Evolutionary conservation across 1,140 invertebrate genomes (phyloP).

Genomic region (Calephelis virginiensis): DNA sequence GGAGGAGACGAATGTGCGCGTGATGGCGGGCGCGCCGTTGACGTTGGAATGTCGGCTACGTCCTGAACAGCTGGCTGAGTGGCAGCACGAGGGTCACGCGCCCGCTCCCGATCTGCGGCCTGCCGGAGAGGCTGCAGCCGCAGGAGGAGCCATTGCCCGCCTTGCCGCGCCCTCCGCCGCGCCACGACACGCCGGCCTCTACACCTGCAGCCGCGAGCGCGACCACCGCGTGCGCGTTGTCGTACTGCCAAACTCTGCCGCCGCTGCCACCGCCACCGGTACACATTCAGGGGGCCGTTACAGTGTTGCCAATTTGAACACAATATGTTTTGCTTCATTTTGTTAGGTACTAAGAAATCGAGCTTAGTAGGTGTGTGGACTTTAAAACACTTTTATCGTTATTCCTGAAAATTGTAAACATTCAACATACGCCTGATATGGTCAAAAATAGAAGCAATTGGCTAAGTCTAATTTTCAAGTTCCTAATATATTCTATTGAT

Average conservation of each 20-base stretch:
- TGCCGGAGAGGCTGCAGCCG: slow-evolving; percentile 34
- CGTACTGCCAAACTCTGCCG: slow-evolving; percentile 81
- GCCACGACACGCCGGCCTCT: slow-evolving; percentile 41
- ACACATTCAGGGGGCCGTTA: slow-evolving; percentile 23
- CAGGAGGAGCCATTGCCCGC: slow-evolving; percentile 30
- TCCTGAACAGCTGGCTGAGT: slow-evolving; percentile 49
- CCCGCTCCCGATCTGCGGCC: slow-evolving; percentile 41
- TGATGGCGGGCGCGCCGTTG: slow-evolving; percentile 45
- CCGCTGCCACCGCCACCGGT: slow-evolving; percentile 26
- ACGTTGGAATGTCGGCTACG: slow-evolving; percentile 48
- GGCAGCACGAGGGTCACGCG: slow-evolving; percentile 42
- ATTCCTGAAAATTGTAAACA: too few species aligned
- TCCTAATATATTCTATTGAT: too few species aligned
- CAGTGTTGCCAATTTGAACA: slow-evolving; percentile 7
- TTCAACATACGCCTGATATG: too few species aligned
- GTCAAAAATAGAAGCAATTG: too few species aligned
- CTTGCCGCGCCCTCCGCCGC: slow-evolving; percentile 38
- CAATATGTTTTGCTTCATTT: not conserved
- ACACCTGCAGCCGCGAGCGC: slow-evolving; percentile 42
- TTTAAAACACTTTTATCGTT: too few species aligned
- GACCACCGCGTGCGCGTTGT: slow-evolving; percentile 85
- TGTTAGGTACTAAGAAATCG: too few species aligned
- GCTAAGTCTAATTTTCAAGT: too few species aligned
- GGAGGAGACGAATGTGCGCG: slow-evolving; percentile 36
- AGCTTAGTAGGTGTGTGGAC: not conserved